Evolutionary conservation across 1,140 invertebrate species (phyloP), one percentile per base, ranked within the genome.

Genomic region (Hycleus phaleratus): DNA sequence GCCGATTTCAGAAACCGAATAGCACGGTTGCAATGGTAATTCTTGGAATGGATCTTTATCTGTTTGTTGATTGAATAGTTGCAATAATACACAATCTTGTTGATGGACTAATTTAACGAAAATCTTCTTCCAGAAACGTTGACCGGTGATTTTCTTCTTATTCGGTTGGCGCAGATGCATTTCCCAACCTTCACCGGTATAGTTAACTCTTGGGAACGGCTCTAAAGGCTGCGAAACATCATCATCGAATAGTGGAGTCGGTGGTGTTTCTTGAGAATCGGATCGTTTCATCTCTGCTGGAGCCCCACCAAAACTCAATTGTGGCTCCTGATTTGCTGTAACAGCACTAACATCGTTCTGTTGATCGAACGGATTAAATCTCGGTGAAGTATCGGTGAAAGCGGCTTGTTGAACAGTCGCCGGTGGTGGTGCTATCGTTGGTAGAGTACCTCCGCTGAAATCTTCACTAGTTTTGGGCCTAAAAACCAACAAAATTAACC

Each of bases 81-180:
- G 91, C 32, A 95, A 78, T 32, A 91, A 84, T 0, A 91, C 90
- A 66, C 83, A 88, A 66, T 95, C 93, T 40, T 82, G 86, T 72
- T 90, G 88, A 61, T 82, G 78, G 1, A 84, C 82, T 24, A 98
- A 66, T 49, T 84, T 85, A 0, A 98, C 87, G 71, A 87, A 95
- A 40, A 97, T 89, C 71, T 97, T 96, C 76, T 99, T 99, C 97
- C 97, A 99, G 74, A 93, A 99, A 58, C 95, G 80, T 68, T 95
- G 92, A 4, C 92, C 92, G 0, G 96, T 98, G 54, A 99, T 92
- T 74, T 97, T 98, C 81, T 99, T 99, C 74, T 98, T 98, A 65
- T 93, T 94, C 4, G 95, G 95, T 69, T 97, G 92, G 10, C 95
- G 79, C 26, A 99, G 77, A 58, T 97, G 90, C 86, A 99, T 91